These are phyloP conservation scores for Cyanoliseus patagonus DNA, from an alignment of 2,113 vertebrate genomes.

Conservation along the genomic window DNA sequence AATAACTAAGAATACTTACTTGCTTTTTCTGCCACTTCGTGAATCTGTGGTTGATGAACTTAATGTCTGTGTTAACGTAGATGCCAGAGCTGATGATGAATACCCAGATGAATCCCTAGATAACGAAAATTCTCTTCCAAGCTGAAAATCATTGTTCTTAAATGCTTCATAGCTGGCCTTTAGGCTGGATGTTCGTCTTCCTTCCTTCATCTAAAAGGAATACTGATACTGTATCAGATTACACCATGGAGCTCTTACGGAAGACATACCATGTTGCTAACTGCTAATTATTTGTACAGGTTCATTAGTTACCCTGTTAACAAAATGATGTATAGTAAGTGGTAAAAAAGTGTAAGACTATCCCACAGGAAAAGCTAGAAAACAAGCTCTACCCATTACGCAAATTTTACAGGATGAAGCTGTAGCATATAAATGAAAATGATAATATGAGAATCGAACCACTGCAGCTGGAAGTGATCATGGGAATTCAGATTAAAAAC, in stretches of 20 bases:
- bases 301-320: not conserved
- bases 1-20: slow-evolving; percentile 78
- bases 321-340: not conserved
- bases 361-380: not conserved
- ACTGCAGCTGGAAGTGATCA: not conserved
- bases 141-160: slow-evolving; percentile 98
- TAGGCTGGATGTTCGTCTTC: slow-evolving; percentile 92
- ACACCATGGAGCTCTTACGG: not conserved
- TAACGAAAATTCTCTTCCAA: slow-evolving; percentile 89
- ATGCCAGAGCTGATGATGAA: slow-evolving; percentile 92
- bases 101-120: slow-evolving; percentile 85
- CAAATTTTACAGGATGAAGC: not conserved
- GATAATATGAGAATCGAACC: not conserved
- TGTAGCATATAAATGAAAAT: not conserved
- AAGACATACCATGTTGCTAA: not conserved
- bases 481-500: not conserved
- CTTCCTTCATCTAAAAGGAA: slow-evolving; percentile 94
- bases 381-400: not conserved
- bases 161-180: slow-evolving; percentile 99
- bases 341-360: not conserved
- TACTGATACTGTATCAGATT: not conserved
- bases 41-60: slow-evolving; percentile 86
- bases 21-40: slow-evolving; percentile 93
- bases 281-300: not conserved
- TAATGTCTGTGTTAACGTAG: slow-evolving; percentile 92